phyloP scores from a whole-genome alignment of 2,888 invertebrate genomes.

The Patella ulyssiponensis region DNA sequence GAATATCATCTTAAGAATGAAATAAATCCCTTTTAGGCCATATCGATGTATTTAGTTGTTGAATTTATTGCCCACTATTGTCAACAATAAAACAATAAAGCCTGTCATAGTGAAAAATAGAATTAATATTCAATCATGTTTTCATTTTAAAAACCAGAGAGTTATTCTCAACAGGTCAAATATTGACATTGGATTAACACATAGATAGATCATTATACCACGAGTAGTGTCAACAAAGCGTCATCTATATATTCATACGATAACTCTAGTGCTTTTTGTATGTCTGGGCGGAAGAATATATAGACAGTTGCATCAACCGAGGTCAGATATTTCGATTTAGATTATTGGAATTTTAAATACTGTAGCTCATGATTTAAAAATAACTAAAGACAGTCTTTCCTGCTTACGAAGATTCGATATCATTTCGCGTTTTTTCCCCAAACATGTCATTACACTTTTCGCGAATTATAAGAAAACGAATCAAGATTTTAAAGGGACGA shows the following conservation, averaged over 20 bases:
- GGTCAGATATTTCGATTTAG: too few species aligned
- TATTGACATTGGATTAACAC: constrained; percentile 3
- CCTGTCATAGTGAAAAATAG: background rate
- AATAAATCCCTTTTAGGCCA: too few species aligned
- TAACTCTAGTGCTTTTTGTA: background rate
- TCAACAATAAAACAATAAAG: background rate
- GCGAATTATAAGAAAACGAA: too few species aligned
- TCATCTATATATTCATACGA: background rate
- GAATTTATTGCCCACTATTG: background rate
- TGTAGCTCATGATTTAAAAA: too few species aligned
- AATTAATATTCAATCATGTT: background rate
- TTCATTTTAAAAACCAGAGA: background rate
- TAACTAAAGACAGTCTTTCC: too few species aligned
- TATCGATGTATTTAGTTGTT: too few species aligned
- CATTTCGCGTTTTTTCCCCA: too few species aligned
- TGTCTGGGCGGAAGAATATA: background rate
- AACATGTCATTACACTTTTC: too few species aligned
- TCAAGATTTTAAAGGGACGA: too few species aligned
- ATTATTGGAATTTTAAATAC: too few species aligned
- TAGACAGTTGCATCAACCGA: background rate
- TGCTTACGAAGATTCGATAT: too few species aligned
- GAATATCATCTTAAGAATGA: too few species aligned
- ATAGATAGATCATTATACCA: background rate
- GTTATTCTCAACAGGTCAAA: background rate
- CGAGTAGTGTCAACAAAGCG: background rate